Percentiles rank a stretch among this genome's conserved stretches.
phyloP scores from a whole-genome alignment of 2,797 vertebrate species.

The Parauchenoglanis punctatus region DNA sequence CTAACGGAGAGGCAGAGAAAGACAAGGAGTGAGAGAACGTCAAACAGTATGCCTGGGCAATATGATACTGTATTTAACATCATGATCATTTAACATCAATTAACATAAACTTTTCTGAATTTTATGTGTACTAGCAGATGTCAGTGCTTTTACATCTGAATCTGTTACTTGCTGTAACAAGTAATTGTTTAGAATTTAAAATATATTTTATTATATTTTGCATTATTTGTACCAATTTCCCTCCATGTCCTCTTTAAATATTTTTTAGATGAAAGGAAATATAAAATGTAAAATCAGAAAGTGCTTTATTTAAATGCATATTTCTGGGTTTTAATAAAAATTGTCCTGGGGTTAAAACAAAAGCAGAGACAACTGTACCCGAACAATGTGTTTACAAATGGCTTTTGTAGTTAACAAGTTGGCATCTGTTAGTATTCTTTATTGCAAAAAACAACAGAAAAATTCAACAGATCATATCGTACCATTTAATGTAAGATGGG shows the following conservation, averaged over 20 bases:
- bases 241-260: background rate
- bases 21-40: background rate
- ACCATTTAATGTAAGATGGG: constrained; percentile 53
- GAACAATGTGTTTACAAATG: constrained; percentile 57
- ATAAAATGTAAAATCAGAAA: constrained; percentile 3
- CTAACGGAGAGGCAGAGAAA: constrained; percentile 22
- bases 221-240: background rate
- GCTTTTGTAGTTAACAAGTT: constrained; percentile 65
- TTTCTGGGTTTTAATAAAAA: constrained; percentile 36
- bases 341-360: constrained; percentile 43
- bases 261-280: background rate
- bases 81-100: background rate
- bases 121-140: background rate
- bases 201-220: background rate
- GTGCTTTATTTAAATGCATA: background rate
- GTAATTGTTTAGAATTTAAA: background rate
- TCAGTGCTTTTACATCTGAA: background rate
- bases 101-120: background rate
- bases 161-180: background rate
- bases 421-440: constrained; percentile 51
- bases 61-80: background rate
- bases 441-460: constrained; percentile 35
- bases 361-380: constrained; percentile 31
- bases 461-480: constrained; percentile 55
- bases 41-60: background rate